phyloP scores from a whole-genome alignment of 2,797 vertebrate species.

The Vireo griseus region DNA sequence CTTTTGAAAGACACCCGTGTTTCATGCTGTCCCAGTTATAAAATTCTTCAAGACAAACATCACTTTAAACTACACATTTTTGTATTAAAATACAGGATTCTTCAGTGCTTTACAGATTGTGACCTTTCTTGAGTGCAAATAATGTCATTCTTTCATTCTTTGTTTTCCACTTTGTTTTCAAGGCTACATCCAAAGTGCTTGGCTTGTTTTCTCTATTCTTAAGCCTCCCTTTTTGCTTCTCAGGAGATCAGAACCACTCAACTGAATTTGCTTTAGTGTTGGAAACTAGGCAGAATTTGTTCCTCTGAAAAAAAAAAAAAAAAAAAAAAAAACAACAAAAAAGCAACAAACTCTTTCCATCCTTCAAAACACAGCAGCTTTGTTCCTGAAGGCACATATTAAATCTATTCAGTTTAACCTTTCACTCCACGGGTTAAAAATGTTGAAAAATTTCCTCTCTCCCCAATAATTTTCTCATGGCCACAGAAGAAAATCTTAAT shows the following conservation, averaged over 20 bases:
- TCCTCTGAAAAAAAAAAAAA: background rate
- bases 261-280: background rate
- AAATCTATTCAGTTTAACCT: background rate
- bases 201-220: background rate
- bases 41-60: background rate
- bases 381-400: background rate
- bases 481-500: background rate
- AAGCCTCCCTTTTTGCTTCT: background rate
- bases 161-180: background rate
- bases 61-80: background rate
- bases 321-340: background rate
- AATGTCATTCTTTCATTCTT: background rate
- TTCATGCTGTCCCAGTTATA: background rate
- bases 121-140: background rate
- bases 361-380: background rate
- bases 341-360: background rate
- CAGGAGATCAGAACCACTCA: background rate
- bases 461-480: background rate
- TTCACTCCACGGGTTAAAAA: background rate
- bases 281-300: background rate
- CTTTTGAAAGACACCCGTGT: background rate
- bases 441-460: background rate
- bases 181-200: background rate
- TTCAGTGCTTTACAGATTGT: background rate
- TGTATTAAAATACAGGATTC: background rate